A percentile compares a stretch with the other conserved stretches of the same genome.
These are phyloP conservation scores for Cephalotes varians DNA, from an alignment of 2,888 invertebrate genomes.

Conservation along the genomic window DNA sequence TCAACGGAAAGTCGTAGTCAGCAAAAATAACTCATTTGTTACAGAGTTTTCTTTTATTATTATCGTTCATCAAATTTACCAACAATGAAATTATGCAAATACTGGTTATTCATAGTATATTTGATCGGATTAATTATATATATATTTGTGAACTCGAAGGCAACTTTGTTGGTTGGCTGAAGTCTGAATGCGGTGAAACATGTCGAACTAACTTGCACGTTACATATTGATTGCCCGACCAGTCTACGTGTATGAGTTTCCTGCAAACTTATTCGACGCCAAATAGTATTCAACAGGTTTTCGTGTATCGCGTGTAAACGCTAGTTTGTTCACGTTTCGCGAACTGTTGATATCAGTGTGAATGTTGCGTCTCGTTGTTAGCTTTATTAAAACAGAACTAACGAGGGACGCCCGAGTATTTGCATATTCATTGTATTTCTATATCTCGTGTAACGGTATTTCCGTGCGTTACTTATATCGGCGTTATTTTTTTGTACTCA, in stretches of 20 bases:
- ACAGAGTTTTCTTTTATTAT: background rate
- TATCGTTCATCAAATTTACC: background rate
- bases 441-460: conserved; percentile 1
- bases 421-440: conserved; percentile 46
- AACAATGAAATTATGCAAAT: conserved; percentile 40
- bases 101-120: conserved; percentile 52
- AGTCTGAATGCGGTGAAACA: conserved; percentile 56
- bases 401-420: conserved; percentile 43
- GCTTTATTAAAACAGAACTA: conserved; percentile 59
- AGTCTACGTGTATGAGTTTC: conserved; percentile 70
- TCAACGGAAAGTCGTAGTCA: background rate
- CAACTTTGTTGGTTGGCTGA: conserved; percentile 46
- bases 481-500: conserved; percentile 10
- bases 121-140: conserved; percentile 64
- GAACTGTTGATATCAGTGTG: conserved; percentile 57
- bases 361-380: conserved; percentile 53
- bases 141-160: conserved; percentile 56
- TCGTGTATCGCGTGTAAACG: conserved; percentile 72
- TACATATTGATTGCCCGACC: conserved; percentile 72
- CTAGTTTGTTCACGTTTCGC: conserved; percentile 70
- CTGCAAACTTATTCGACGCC: conserved; percentile 72
- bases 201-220: conserved; percentile 68
- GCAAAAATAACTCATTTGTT: conserved; percentile 20
- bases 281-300: conserved; percentile 76
- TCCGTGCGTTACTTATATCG: conserved; percentile 26